Conservation (phyloP, 2,888 invertebrate genomes). For the Sphinx pinastri region DNA sequence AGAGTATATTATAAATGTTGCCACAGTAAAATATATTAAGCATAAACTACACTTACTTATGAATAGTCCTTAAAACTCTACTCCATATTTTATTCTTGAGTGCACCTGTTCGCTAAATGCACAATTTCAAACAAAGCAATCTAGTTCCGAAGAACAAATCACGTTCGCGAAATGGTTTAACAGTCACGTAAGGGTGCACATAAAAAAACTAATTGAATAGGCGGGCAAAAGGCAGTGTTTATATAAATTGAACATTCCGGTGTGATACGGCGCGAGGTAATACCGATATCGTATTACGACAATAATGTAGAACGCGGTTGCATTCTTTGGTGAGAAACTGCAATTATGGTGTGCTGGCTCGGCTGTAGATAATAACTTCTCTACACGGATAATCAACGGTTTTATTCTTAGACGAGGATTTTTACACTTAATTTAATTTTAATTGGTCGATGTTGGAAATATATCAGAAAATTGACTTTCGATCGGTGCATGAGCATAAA, state of each 20-base stretch:
- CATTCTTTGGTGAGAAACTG: slow-evolving; percentile 40
- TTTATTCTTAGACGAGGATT: slow-evolving; percentile 35
- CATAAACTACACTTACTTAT: too few relatives aligned
- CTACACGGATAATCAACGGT: slow-evolving; percentile 44
- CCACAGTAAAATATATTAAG: too few relatives aligned
- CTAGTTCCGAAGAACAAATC: background rate
- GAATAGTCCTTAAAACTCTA: background rate
- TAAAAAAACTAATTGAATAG: slow-evolving; percentile 20
- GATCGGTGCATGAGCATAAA: background rate
- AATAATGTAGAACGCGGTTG: slow-evolving; percentile 34
- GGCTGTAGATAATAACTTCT: slow-evolving; percentile 51
- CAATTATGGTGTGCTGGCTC: slow-evolving; percentile 40
- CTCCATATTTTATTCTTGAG: background rate
- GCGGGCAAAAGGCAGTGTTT: slow-evolving; percentile 15
- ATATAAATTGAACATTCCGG: slow-evolving; percentile 30
- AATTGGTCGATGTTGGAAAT: slow-evolving; percentile 19
- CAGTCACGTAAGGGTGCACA: background rate
- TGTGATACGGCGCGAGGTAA: slow-evolving; percentile 34
- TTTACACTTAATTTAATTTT: slow-evolving; percentile 36
- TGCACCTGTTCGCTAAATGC: background rate
- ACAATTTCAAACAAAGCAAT: background rate
- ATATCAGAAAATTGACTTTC: slow-evolving; percentile 19
- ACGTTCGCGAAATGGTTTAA: background rate
- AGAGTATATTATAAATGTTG: too few relatives aligned
- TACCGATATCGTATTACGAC: slow-evolving; percentile 37